These are phyloP conservation scores for Ramphastos sulfuratus DNA, from an alignment of 2,113 vertebrate genomes.

Conservation along the genomic window DNA sequence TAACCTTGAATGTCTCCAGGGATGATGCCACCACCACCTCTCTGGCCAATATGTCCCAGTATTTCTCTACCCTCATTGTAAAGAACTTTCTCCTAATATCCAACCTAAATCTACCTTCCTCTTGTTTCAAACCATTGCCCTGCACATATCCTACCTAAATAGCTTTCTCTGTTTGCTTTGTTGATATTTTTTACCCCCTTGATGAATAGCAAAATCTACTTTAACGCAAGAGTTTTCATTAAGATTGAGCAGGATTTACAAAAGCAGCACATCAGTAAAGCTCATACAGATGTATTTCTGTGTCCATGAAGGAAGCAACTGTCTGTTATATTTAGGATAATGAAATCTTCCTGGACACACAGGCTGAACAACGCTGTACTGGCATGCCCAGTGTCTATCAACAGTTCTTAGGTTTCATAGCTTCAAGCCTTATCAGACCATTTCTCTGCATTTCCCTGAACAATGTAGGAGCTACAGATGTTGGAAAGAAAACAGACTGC, in stretches of 20 bases:
- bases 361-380: constrained; percentile 22
- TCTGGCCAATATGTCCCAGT: no score
- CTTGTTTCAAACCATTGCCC: not conserved
- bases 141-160: not conserved
- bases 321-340: constrained; percentile 55
- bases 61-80: no score
- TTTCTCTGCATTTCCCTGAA: constrained; percentile 33
- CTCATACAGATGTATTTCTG: constrained; percentile 39
- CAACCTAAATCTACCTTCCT: no score
- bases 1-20: no score
- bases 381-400: constrained; percentile 14
- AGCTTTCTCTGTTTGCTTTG: not conserved
- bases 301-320: constrained; percentile 42
- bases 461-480: constrained; percentile 47
- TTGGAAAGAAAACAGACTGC: constrained; percentile 24
- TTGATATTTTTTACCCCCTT: not conserved
- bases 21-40: no score
- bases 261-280: constrained; percentile 19
- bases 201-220: constrained; percentile 12
- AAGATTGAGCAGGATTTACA: constrained; percentile 49
- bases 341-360: constrained; percentile 40
- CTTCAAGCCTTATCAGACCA: constrained; percentile 50
- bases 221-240: constrained; percentile 49
- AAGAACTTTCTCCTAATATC: no score
- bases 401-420: constrained; percentile 38